Percentiles rank a stretch among this genome's conserved stretches.
phyloP scores from a whole-genome alignment of 2,888 invertebrate genomes.

The Galerucella calmariensis region DNA sequence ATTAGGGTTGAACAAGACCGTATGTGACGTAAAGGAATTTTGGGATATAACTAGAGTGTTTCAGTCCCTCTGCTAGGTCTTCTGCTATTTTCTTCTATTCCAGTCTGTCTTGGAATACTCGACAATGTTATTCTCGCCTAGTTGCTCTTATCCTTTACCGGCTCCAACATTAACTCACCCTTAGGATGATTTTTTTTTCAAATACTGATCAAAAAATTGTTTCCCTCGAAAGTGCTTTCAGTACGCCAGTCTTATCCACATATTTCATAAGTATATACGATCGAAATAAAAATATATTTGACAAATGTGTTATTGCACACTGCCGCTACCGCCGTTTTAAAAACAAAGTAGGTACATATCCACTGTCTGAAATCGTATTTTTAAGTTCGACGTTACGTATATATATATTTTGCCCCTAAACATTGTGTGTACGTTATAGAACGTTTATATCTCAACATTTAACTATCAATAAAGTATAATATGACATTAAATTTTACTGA shows the following conservation, averaged over 20 bases:
- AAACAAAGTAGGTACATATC: constrained; percentile 22
- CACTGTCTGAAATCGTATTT: constrained; percentile 28
- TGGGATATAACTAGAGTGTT: too few relatives aligned
- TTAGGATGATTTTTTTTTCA: neutral
- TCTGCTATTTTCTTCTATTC: too few relatives aligned
- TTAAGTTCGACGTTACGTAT: constrained; percentile 18
- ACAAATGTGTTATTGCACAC: constrained; percentile 28
- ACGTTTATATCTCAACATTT: constrained; percentile 41
- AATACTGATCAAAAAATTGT: too few relatives aligned
- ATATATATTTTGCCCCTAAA: constrained; percentile 24
- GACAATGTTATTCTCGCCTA: too few relatives aligned
- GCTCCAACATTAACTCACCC: too few relatives aligned
- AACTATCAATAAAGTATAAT: constrained; percentile 52
- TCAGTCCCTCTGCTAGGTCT: too few relatives aligned
- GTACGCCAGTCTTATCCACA: neutral
- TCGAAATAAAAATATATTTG: constrained; percentile 23
- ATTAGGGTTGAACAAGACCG: too few relatives aligned
- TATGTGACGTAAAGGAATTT: too few relatives aligned
- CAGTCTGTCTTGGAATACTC: too few relatives aligned
- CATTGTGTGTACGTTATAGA: constrained; percentile 21
- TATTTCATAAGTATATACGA: constrained; percentile 1
- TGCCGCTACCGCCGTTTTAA: constrained; percentile 12
- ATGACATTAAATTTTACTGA: constrained; percentile 52
- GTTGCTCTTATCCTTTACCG: too few relatives aligned
- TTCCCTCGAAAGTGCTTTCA: neutral